Evolutionary conservation across 2,888 invertebrate genomes (phyloP), one percentile per base, ranked within the genome.

Genomic region (Mesorhabditis spiculigera): DNA sequence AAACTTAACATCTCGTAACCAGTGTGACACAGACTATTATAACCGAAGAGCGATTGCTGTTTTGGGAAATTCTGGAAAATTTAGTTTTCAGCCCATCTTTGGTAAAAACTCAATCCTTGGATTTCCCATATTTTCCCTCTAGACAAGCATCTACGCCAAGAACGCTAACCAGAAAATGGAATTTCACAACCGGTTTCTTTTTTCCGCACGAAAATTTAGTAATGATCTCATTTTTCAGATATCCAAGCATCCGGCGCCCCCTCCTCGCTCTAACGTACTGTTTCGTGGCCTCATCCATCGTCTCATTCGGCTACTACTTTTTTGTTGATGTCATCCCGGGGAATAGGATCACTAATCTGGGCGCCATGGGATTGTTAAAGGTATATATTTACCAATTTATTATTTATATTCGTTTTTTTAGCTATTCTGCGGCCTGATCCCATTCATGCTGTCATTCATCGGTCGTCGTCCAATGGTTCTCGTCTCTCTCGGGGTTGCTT

Each of bases 311-410:
- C n/a, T 77, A 78, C 45, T 85, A 83, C 69, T 83, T 82, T 64
- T 75, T 74, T 8, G 66, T 82, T 5, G 84, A 83, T 58, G 73
- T 74, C 16, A 68, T 84, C n/a, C 79, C 82, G 5, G 84, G 84
- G n/a, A 79, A 78, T 67, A 78, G 82, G n/a, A 83, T 74, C 62
- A 16, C 69, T 5, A 80, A 80, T 67, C 69, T 79, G 45, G 75
- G 72, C 0, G 8, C 73, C 0, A 83, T 83, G 81, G 82, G 82
- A 5, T 6, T 72, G 13, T 50, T 68, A 10, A 78, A 75, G 58
- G 76, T 75, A 58, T 10, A 28, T 4, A 43, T 68, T 8, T 66
- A 65, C 68, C 41, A 8, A 42, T n/a, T 42, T 41, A 58, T 67
- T 1, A 28, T 28, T 50, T 50, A 2, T n/a, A 50, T 50, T 13